phyloP scores from a whole-genome alignment of 2,888 invertebrate genomes.

The Leptinotarsa haldemani region DNA sequence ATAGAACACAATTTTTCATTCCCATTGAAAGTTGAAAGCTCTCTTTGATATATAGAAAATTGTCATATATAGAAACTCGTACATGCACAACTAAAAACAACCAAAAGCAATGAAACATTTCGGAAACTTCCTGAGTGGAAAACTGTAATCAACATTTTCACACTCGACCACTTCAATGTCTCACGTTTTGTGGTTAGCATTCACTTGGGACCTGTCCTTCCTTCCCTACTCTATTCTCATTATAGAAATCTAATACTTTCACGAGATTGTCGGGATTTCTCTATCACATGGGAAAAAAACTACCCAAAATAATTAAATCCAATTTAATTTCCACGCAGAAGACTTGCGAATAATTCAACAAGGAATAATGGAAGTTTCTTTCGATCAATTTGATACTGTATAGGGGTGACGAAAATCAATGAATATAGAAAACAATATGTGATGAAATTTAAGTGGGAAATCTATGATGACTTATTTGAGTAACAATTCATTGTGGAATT shows the following conservation, averaged over 20 bases:
- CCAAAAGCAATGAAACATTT: conserved; percentile 37
- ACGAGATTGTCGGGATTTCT: not conserved
- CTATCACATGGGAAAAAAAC: conserved; percentile 1
- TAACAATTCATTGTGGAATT: too few species aligned
- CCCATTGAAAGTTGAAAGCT: too few species aligned
- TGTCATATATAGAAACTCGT: too few species aligned
- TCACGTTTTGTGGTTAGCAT: conserved; percentile 59
- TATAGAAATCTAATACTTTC: conserved; percentile 5
- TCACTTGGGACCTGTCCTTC: conserved; percentile 52
- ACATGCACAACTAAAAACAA: not conserved
- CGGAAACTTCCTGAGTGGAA: conserved; percentile 43
- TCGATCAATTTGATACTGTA: too few species aligned
- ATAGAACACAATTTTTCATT: too few species aligned
- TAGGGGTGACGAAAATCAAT: too few species aligned
- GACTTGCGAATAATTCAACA: not conserved
- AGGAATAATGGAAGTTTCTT: too few species aligned
- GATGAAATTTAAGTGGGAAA: too few species aligned
- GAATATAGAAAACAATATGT: too few species aligned
- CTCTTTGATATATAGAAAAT: too few species aligned
- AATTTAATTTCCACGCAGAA: not conserved
- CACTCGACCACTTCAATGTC: conserved; percentile 56
- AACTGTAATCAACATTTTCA: conserved; percentile 54
- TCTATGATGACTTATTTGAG: too few species aligned
- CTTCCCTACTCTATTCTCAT: conserved; percentile 23
- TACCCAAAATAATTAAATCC: not conserved